Percentiles rank a stretch among this genome's conserved stretches.
Evolutionary conservation across 1,140 invertebrate species (phyloP).

Genomic region (Tetramorium alpestre): DNA sequence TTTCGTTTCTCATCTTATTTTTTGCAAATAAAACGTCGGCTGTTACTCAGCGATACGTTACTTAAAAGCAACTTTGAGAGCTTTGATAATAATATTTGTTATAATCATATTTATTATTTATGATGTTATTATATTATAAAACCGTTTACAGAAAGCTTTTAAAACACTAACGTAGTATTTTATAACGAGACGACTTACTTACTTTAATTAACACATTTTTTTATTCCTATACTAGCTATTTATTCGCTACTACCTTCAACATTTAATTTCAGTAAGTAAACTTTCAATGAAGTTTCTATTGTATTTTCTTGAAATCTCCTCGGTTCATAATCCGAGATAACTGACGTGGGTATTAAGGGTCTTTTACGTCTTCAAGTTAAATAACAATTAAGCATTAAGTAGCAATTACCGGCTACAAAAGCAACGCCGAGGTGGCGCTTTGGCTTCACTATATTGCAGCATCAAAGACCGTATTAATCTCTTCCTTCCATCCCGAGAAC

Average conservation of each 20-base stretch:
- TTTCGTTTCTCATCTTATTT: not conserved
- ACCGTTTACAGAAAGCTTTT: not conserved
- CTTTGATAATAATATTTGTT: not conserved
- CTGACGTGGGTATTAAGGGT: slow-evolving; percentile 12
- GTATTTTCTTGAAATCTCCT: slow-evolving; percentile 22
- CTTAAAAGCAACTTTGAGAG: not conserved
- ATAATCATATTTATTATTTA: not conserved
- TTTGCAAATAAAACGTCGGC: not conserved
- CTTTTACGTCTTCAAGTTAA: slow-evolving; percentile 37
- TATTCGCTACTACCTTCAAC: not conserved
- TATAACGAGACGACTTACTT: not conserved
- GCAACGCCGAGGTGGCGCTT: not conserved
- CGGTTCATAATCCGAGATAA: slow-evolving; percentile 14
- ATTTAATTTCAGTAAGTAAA: slow-evolving; percentile 14
- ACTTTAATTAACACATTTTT: not conserved
- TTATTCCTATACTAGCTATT: not conserved
- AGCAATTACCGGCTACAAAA: slow-evolving; percentile 43
- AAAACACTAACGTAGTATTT: not conserved
- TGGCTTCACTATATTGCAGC: not conserved
- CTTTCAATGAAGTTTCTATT: slow-evolving; percentile 13
- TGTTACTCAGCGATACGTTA: not conserved
- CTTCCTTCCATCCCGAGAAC: not conserved
- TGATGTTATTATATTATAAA: not conserved
- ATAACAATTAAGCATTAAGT: slow-evolving; percentile 58
- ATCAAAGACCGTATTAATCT: slow-evolving; percentile 44